These are phyloP conservation scores for Leucozona laternaria DNA, from an alignment of 2,888 invertebrate species.

Conservation along the genomic window DNA sequence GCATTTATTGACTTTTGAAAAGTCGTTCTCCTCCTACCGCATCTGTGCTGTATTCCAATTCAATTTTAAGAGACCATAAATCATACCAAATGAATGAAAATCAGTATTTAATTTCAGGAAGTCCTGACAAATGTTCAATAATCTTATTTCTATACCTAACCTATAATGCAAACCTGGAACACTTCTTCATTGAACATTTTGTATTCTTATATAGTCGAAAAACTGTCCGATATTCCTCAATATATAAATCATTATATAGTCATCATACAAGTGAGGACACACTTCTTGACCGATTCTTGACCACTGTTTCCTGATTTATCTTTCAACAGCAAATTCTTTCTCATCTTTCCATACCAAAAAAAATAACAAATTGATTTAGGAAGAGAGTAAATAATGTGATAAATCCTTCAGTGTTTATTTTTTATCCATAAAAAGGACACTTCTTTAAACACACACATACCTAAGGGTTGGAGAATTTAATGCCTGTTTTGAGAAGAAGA, in stretches of 20 bases:
- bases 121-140: too few species aligned
- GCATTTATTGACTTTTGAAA: too few species aligned
- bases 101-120: too few species aligned
- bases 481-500: not conserved
- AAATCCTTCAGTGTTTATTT: conserved; percentile 14
- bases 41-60: too few species aligned
- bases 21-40: too few species aligned
- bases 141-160: too few species aligned
- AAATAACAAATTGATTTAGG: conserved; percentile 17
- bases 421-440: conserved; percentile 3
- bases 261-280: conserved; percentile 48
- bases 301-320: conserved; percentile 62
- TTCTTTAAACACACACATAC: too few species aligned
- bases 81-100: too few species aligned
- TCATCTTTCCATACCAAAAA: not conserved
- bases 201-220: conserved; percentile 19
- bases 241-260: conserved; percentile 37
- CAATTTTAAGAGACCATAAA: too few species aligned
- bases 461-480: not conserved
- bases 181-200: not conserved
- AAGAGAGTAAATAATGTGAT: conserved; percentile 32
- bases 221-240: conserved; percentile 1
- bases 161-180: too few species aligned
- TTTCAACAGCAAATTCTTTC: conserved; percentile 16
- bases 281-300: conserved; percentile 29